Conservation (phyloP, 1,140 invertebrate species). For the Drosophila cardini region DNA sequence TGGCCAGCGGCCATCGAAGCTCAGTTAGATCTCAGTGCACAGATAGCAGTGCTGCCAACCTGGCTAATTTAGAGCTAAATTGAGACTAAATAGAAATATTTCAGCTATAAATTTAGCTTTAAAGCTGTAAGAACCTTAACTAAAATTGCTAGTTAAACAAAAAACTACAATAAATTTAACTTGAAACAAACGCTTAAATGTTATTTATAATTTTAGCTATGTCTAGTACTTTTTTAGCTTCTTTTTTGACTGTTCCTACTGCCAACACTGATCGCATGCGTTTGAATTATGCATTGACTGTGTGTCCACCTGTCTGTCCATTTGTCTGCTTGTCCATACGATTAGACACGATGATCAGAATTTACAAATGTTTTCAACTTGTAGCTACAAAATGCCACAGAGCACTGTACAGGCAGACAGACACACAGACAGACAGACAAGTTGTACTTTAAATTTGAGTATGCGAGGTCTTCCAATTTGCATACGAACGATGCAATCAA, state of each 20-base stretch:
- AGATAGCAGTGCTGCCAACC: no score
- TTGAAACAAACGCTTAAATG: no score
- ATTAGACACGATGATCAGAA: slow-evolving; percentile 38
- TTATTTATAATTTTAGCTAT: no score
- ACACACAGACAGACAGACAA: background rate
- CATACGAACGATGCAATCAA: slow-evolving; percentile 37
- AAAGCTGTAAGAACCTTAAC: no score
- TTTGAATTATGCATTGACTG: slow-evolving; percentile 45
- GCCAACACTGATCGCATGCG: slow-evolving; percentile 1
- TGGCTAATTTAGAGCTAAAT: no score
- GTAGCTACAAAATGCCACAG: slow-evolving; percentile 47
- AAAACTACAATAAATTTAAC: no score
- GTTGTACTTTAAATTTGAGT: background rate
- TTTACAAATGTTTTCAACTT: slow-evolving; percentile 57
- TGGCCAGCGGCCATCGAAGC: slow-evolving; percentile 31
- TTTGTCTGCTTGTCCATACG: background rate
- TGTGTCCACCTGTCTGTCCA: background rate
- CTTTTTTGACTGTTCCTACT: no score
- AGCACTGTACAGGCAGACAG: slow-evolving; percentile 20
- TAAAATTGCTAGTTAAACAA: no score
- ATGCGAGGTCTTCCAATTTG: slow-evolving; percentile 42
- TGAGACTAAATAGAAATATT: no score
- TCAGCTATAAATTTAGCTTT: no score
- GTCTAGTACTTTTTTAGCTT: no score
- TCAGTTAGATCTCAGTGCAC: slow-evolving; percentile 14